Base-by-base conservation (phyloP, 1,140 invertebrate genomes). In the Drosophila biarmipes region DNA sequence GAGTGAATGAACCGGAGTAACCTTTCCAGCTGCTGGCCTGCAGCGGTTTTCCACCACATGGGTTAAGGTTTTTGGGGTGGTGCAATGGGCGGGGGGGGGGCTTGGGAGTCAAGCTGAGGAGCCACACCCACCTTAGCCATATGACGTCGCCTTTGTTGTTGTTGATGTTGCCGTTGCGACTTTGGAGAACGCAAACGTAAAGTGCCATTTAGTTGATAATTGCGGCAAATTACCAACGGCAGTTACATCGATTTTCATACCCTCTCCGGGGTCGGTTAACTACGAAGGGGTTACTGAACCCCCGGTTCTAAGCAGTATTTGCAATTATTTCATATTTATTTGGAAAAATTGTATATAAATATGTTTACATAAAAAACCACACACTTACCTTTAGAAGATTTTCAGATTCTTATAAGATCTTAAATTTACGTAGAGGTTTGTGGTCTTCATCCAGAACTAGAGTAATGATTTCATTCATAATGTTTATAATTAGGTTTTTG, bases 1-100 rank as follows among this genome's bases (percentile, higher is more conserved):
- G 40, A 55, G 84, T 79, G 75, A 84, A 89, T 82, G 84, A 89
- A 89, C 84, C 38, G 51, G 12, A 89, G 42, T 89, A 71, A 89
- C 79, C 84, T 73, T 48, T 66, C 8, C 24, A 27, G 52, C 10
- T 66, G 52, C 10, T 66, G 54, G 35, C 52, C 27, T 52, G 46
- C 61, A 57, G 27, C 54, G 14, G 17, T 21, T 42, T 31, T 11
- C 17, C 17, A 24, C 7, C 51, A 31, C 12, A 56, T 34, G 24
- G 38, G 27, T 37, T 35, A 38, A 4, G 43, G 31, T 40, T 27
- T 31, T 31, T 10, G 48, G 17, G 10, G n/a, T n/a, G 37, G 51
- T 34, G 27, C 48, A 35, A 6, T 7, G 7, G 27, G 17, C 27
- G 17, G 42, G 5, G 10, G 17, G n/a, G n/a, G n/a, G n/a, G n/a